These are phyloP conservation scores for Thamnophis elegans DNA, from an alignment of 2,797 vertebrate genomes.

Conservation along the genomic window DNA sequence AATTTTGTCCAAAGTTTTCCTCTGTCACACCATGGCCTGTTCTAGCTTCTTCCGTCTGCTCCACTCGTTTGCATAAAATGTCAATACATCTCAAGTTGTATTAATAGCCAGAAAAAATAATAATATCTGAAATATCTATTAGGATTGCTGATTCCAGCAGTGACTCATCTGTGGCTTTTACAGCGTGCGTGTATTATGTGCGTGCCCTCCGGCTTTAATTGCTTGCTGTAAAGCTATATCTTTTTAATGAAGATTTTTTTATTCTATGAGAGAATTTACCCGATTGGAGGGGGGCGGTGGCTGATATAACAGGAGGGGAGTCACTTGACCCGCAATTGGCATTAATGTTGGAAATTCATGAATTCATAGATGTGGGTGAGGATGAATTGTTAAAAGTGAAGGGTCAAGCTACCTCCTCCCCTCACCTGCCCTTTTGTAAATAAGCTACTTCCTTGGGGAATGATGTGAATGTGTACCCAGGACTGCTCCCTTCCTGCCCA, in stretches of 20 bases:
- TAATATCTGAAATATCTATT: not conserved
- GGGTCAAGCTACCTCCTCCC: not conserved
- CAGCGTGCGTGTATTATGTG: not conserved
- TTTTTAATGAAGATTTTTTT: constrained; percentile 24
- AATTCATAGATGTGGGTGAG: constrained; percentile 12
- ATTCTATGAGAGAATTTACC: not conserved
- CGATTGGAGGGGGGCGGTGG: not conserved
- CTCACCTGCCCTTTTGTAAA: constrained; percentile 17
- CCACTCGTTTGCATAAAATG: not conserved
- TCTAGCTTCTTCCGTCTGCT: not conserved
- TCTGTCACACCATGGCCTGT: not conserved
- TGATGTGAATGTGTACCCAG: not conserved
- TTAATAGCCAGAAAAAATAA: constrained; percentile 4
- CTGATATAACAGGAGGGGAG: not conserved
- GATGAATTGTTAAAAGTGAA: constrained; percentile 11
- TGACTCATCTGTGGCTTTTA: constrained; percentile 24
- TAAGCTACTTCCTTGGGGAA: constrained; percentile 20
- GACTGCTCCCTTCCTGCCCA: not conserved
- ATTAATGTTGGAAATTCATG: constrained; percentile 20
- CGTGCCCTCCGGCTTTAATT: constrained; percentile 9
- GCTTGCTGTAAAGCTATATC: constrained; percentile 16
- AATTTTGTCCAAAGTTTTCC: not conserved
- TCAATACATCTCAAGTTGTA: constrained; percentile 18
- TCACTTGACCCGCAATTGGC: not conserved
- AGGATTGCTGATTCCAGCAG: not conserved